These are phyloP conservation scores for Psix sp. DNA, from an alignment of 1,140 invertebrate genomes.

Conservation along the genomic window DNA sequence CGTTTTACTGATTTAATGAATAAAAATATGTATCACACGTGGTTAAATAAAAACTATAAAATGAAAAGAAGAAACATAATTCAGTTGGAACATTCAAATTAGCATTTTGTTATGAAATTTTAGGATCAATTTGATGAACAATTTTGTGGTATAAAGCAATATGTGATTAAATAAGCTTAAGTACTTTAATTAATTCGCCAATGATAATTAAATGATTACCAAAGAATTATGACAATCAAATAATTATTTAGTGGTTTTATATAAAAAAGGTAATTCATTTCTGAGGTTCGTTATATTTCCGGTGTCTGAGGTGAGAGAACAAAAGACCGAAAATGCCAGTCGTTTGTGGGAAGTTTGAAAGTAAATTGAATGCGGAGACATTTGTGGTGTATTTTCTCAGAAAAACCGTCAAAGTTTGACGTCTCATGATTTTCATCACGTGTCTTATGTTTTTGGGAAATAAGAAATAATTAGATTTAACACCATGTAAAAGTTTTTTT, in stretches of 20 bases:
- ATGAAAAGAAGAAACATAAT: too few relatives aligned
- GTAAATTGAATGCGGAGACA: conserved; percentile 17
- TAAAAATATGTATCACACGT: conserved; percentile 12
- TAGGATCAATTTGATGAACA: too few relatives aligned
- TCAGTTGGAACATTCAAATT: too few relatives aligned
- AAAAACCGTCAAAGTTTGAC: conserved; percentile 34
- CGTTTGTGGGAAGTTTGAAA: conserved; percentile 16
- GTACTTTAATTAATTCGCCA: too few relatives aligned
- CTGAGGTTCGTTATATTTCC: conserved; percentile 32
- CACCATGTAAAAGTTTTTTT: conserved; percentile 1
- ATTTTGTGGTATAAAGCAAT: too few relatives aligned
- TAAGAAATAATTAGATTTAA: conserved; percentile 3
- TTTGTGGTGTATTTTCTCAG: conserved; percentile 18
- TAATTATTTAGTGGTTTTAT: not conserved
- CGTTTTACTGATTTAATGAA: conserved; percentile 4
- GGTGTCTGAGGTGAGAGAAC: conserved; percentile 28
- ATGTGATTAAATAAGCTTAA: too few relatives aligned
- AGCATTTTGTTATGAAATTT: too few relatives aligned
- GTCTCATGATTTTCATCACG: not conserved
- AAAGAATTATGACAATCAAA: too few relatives aligned
- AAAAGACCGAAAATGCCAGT: conserved; percentile 26
- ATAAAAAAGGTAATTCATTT: conserved; percentile 14
- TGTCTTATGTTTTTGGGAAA: not conserved
- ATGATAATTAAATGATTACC: too few relatives aligned
- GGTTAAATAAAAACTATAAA: conserved; percentile 16